These are phyloP conservation scores for Pipistrellus pipistrellus DNA, from an alignment of 2,797 vertebrate genomes.

Conservation along the genomic window DNA sequence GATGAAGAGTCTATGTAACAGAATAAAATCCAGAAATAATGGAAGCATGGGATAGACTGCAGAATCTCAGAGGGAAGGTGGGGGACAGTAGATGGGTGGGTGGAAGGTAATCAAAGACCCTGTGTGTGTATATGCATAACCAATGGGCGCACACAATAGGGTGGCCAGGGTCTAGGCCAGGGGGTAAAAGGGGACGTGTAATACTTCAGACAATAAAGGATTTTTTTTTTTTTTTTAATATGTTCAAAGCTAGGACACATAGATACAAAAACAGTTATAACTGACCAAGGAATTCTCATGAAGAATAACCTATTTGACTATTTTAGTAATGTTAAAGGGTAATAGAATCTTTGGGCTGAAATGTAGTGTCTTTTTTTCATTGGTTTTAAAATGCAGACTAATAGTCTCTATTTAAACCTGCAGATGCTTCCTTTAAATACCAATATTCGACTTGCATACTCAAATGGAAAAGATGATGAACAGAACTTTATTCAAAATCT, in stretches of 20 bases:
- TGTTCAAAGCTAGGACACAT: neutral
- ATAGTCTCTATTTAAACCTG: conserved; percentile 31
- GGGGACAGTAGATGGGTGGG: too few relatives aligned
- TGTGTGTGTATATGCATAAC: too few relatives aligned
- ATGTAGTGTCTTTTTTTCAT: neutral
- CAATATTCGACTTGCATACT: conserved; percentile 96
- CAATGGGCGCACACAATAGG: too few relatives aligned
- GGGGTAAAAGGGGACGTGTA: too few relatives aligned
- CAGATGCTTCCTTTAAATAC: conserved; percentile 99
- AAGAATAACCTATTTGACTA: neutral
- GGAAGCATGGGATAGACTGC: too few relatives aligned
- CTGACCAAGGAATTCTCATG: neutral
- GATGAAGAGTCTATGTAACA: too few relatives aligned
- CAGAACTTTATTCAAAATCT: conserved; percentile 99
- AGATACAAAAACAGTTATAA: neutral
- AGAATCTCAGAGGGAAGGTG: too few relatives aligned
- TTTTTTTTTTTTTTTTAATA: too few relatives aligned
- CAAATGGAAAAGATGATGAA: conserved; percentile 98
- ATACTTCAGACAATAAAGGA: too few relatives aligned
- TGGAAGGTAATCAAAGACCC: too few relatives aligned
- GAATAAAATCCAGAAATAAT: too few relatives aligned
- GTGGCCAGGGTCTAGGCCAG: too few relatives aligned
- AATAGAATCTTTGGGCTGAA: neutral
- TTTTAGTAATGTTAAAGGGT: neutral
- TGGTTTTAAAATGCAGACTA: neutral